Conservation (phyloP, 2,113 vertebrate species). For the Micronisus gabar region DNA sequence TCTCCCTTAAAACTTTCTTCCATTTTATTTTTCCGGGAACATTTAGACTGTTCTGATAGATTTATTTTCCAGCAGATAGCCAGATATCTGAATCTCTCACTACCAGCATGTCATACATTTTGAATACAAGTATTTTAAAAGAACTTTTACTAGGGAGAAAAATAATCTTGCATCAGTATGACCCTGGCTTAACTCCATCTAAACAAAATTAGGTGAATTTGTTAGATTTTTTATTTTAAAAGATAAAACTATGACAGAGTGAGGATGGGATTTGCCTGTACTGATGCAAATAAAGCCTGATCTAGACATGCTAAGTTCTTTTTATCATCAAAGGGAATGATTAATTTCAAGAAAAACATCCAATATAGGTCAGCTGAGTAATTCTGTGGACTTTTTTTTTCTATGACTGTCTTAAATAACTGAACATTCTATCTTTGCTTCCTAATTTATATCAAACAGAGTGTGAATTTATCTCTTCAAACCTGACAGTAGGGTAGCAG, state of each 20-base stretch:
- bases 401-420: not conserved
- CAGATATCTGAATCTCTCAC: not conserved
- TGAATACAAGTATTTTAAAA: rapidly evolving
- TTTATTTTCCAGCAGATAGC: not conserved
- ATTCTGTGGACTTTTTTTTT: not conserved
- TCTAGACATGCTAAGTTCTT: not conserved
- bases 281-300: not conserved
- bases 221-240: not conserved
- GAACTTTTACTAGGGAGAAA: not conserved
- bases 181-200: not conserved
- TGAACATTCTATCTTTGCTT: not conserved
- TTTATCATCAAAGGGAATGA: not conserved
- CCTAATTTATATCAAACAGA: rapidly evolving
- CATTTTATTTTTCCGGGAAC: not conserved
- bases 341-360: not conserved
- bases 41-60: not conserved
- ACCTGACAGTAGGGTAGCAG: not conserved
- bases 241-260: not conserved
- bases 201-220: not conserved
- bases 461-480: not conserved
- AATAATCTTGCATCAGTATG: not conserved
- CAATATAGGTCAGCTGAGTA: not conserved
- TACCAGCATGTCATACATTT: not conserved
- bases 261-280: not conserved
- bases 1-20: not conserved